Evolutionary conservation across 30 jellyfish, hydroid and myxozoan genomes (phyloP).

Genomic region (Phacellophora camtschatica): DNA sequence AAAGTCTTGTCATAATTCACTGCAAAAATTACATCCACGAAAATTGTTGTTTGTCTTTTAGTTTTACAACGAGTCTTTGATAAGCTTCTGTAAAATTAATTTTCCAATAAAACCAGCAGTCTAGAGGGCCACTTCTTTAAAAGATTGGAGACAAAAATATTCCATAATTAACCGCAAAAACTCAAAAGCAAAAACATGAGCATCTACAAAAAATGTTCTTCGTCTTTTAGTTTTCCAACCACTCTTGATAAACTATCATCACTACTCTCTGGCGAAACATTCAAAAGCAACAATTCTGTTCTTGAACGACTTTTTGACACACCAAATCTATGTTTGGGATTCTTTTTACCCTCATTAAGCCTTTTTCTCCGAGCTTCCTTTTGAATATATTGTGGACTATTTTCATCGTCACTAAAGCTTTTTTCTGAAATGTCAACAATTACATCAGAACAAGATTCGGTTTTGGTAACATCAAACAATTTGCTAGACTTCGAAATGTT

Average conservation of each 20-base stretch:
- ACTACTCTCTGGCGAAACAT: conserved; percentile 22
- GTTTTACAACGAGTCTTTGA: conserved; percentile 42
- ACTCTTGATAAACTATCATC: conserved; percentile 43
- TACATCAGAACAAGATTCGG: background rate
- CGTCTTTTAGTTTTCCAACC: conserved; percentile 61
- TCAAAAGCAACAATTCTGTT: conserved; percentile 11
- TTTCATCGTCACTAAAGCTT: background rate
- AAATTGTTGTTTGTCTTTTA: conserved; percentile 60
- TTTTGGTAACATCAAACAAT: no score
- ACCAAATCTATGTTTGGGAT: conserved; percentile 16
- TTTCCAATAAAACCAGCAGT: no score
- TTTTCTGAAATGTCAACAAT: background rate
- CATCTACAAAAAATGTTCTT: conserved; percentile 33
- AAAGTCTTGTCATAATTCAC: no score
- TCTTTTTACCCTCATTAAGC: background rate
- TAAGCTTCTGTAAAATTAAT: no score
- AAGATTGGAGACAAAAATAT: no score
- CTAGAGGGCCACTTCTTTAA: no score
- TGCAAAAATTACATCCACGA: background rate
- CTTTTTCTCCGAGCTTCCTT: background rate
- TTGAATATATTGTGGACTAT: background rate
- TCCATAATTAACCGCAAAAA: no score
- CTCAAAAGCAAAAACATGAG: background rate
- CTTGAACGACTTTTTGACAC: conserved; percentile 34
- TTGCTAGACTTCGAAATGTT: no score